phyloP scores from a whole-genome alignment of 2,888 invertebrate genomes.

The Sericinus montela region DNA sequence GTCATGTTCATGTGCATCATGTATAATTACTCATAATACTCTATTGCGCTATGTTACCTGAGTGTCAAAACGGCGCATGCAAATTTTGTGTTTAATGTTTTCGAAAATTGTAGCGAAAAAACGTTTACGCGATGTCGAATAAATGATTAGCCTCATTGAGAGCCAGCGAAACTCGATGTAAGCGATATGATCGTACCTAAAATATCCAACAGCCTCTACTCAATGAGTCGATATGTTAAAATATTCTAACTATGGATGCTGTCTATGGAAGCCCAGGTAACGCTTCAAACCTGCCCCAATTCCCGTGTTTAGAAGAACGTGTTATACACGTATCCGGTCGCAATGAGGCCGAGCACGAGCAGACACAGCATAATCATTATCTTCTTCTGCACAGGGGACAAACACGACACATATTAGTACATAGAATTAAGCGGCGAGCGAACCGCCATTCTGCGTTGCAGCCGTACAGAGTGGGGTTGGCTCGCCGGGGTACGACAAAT shows the following conservation, averaged over 20 bases:
- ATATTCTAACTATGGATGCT: conserved; percentile 47
- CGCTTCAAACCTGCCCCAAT: conserved; percentile 72
- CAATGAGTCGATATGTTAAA: conserved; percentile 36
- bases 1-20: too few species aligned
- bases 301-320: conserved; percentile 71
- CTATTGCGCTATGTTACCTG: background rate
- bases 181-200: conserved; percentile 22
- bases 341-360: conserved; percentile 87
- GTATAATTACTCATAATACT: too few species aligned
- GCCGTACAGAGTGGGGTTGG: conserved; percentile 20
- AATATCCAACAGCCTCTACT: conserved; percentile 36
- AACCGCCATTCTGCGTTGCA: conserved; percentile 25
- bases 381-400: conserved; percentile 90
- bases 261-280: conserved; percentile 51
- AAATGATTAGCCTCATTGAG: conserved; percentile 5
- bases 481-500: conserved; percentile 37
- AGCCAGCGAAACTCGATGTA: conserved; percentile 5
- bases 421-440: conserved; percentile 52
- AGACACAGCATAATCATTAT: conserved; percentile 95
- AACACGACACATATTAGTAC: conserved; percentile 70
- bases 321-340: conserved; percentile 76
- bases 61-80: conserved; percentile 41
- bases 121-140: background rate
- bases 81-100: conserved; percentile 43
- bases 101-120: conserved; percentile 6